phyloP scores from a whole-genome alignment of 2,113 vertebrate species.

The Stomatorhinus ivindoensis region DNA sequence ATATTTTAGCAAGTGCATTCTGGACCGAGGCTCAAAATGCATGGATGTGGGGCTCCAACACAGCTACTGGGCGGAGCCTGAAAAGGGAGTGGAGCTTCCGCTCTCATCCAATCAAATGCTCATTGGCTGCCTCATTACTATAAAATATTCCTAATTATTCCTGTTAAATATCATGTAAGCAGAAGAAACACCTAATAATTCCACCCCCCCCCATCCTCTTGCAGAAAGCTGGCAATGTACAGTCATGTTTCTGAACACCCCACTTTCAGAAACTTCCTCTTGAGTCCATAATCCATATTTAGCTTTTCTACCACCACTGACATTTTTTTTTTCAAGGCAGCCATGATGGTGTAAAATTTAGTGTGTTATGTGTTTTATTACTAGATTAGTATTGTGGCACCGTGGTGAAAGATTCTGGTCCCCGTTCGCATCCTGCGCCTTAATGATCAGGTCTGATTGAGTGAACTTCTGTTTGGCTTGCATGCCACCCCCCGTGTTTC shows the following conservation, averaged over 20 bases:
- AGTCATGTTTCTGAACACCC: neutral
- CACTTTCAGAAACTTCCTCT: neutral
- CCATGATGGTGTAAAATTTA: neutral
- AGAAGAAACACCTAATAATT: neutral
- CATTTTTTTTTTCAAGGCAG: neutral
- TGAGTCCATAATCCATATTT: neutral
- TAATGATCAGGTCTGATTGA: neutral
- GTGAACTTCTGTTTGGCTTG: neutral
- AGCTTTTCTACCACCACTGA: neutral
- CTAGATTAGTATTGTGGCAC: neutral
- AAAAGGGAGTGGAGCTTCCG: neutral
- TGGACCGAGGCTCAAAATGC: neutral
- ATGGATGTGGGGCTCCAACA: neutral
- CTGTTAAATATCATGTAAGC: neutral
- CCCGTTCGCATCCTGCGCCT: neutral
- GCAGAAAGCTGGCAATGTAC: neutral
- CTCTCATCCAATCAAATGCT: neutral
- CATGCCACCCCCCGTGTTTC: neutral
- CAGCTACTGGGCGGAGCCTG: neutral
- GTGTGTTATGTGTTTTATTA: neutral
- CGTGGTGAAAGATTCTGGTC: neutral
- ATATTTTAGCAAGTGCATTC: neutral
- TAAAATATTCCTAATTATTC: neutral
- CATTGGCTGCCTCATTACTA: neutral
- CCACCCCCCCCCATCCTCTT: neutral